Conservation (phyloP, 1,140 invertebrate genomes). For the Odontomachus brunneus region DNA sequence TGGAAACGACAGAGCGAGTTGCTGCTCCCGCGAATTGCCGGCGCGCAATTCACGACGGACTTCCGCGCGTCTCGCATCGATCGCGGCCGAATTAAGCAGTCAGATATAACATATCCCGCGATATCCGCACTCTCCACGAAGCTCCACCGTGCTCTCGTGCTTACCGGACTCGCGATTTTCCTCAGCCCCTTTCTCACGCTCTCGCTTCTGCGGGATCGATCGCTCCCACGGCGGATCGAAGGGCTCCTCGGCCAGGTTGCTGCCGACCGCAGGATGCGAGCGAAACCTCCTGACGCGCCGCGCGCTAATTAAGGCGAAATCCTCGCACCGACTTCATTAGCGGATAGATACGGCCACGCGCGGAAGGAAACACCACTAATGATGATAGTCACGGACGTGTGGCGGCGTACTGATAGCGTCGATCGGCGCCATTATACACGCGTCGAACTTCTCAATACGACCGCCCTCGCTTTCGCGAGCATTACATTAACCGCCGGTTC, state of each 20-base stretch:
- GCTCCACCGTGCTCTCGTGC: no score
- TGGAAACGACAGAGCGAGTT: neutral
- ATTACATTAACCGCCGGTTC: conserved; percentile 37
- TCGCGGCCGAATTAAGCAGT: neutral
- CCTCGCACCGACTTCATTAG: conserved; percentile 67
- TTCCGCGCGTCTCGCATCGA: neutral
- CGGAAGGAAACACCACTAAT: conserved; percentile 41
- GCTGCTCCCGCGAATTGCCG: conserved; percentile 8
- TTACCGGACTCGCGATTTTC: neutral
- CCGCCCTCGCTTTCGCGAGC: conserved; percentile 1
- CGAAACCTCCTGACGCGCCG: conserved; percentile 22
- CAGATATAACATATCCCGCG: no score
- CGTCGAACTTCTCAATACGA: conserved; percentile 33
- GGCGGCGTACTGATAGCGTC: conserved; percentile 7
- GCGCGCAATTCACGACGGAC: neutral
- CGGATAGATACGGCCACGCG: conserved; percentile 12
- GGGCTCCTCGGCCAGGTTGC: conserved; percentile 9
- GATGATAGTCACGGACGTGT: conserved; percentile 32
- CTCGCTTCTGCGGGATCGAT: neutral
- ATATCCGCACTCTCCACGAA: no score
- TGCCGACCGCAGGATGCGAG: conserved; percentile 46
- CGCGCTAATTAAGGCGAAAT: conserved; percentile 68
- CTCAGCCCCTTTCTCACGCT: neutral
- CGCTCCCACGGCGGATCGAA: conserved; percentile 17
- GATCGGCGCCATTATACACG: conserved; percentile 42